Evolutionary conservation across 2,888 invertebrate genomes (phyloP).

Genomic region (Phlogophora meticulosa): DNA sequence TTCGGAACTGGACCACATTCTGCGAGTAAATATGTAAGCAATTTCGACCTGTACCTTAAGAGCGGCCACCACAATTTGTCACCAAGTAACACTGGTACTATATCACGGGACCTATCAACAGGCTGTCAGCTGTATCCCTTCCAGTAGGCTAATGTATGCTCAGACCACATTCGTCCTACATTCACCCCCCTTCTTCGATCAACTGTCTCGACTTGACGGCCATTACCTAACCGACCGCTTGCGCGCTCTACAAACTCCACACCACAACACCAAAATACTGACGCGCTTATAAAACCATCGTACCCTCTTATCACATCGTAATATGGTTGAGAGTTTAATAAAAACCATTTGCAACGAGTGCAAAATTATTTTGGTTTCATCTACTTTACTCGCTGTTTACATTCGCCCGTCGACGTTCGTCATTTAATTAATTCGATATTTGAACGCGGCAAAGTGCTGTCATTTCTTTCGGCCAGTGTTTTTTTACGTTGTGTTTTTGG

Average conservation of each 20-base stretch:
- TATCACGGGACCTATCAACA: slow-evolving; percentile 63
- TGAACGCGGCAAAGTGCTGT: slow-evolving; percentile 83
- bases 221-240: slow-evolving; percentile 88
- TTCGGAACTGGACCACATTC: slow-evolving; percentile 47
- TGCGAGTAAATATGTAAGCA: slow-evolving; percentile 44
- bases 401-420: slow-evolving; percentile 83
- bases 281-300: slow-evolving; percentile 53
- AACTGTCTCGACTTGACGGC: slow-evolving; percentile 84
- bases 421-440: slow-evolving; percentile 89
- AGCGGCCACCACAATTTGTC: slow-evolving; percentile 41
- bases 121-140: slow-evolving; percentile 75
- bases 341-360: slow-evolving; percentile 55
- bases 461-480: slow-evolving; percentile 72
- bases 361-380: slow-evolving; percentile 78
- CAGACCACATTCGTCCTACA: slow-evolving; percentile 82
- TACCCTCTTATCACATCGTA: slow-evolving; percentile 66
- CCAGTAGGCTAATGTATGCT: slow-evolving; percentile 75
- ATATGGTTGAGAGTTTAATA: slow-evolving; percentile 75
- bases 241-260: slow-evolving; percentile 83
- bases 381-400: slow-evolving; percentile 84
- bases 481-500: slow-evolving; percentile 51
- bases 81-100: slow-evolving; percentile 43
- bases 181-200: slow-evolving; percentile 88
- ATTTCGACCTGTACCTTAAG: slow-evolving; percentile 46
- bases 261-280: slow-evolving; percentile 68